Percentiles rank a stretch among this genome's conserved stretches.
Evolutionary conservation across 92 coral and sea anemone species (phyloP).

Genomic region (Phenganax marumi): DNA sequence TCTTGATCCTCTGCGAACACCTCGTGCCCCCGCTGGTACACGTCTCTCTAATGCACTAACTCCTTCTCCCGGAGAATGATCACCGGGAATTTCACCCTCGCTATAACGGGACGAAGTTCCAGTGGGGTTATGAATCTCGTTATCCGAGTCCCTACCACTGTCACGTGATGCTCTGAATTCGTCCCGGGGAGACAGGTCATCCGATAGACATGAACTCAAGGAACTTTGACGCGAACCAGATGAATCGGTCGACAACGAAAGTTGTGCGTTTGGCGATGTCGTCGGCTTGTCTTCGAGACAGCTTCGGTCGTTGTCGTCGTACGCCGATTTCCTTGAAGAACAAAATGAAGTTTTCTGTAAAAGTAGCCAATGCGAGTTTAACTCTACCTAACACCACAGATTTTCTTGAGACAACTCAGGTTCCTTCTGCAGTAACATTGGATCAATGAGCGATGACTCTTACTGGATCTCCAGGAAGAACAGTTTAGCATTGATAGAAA

Average conservation of each 20-base stretch:
- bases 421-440: not conserved
- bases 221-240: conserved; percentile 41
- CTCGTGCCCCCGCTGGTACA: not conserved
- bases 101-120: conserved; percentile 8
- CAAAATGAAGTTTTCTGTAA: not conserved
- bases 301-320: conserved; percentile 18
- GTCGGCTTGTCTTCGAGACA: conserved; percentile 15
- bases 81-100: conserved; percentile 34
- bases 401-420: not conserved
- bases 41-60: not conserved
- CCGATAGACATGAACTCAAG: conserved; percentile 37
- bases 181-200: conserved; percentile 19
- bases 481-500: not conserved
- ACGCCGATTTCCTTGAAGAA: not conserved
- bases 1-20: conserved; percentile 18
- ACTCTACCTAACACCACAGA: no score
- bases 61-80: conserved; percentile 28
- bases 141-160: conserved; percentile 41
- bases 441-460: not conserved
- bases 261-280: not conserved
- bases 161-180: conserved; percentile 21
- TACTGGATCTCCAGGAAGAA: not conserved
- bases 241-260: conserved; percentile 17
- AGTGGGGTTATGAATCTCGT: conserved; percentile 15
- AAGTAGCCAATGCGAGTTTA: not conserved